phyloP scores from a whole-genome alignment of 1,140 invertebrate genomes.

The Heliconius hewitsoni region DNA sequence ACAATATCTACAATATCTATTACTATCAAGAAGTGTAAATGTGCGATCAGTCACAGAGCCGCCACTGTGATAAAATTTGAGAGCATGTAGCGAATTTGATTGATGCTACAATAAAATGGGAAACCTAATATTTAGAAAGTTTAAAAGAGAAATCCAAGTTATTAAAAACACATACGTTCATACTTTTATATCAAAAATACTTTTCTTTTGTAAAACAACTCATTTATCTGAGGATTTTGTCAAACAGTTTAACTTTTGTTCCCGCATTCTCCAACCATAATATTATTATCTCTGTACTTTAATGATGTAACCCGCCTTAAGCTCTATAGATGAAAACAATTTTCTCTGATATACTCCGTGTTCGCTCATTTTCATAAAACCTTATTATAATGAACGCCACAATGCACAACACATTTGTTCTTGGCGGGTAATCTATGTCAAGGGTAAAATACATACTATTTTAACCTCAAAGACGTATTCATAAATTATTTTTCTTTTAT shows the following conservation, averaged over 20 bases:
- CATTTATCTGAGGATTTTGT: background rate
- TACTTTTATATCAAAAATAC: background rate
- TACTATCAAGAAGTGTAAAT: constrained; percentile 26
- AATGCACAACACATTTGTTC: constrained; percentile 23
- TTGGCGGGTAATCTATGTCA: constrained; percentile 15
- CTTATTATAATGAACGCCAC: constrained; percentile 16
- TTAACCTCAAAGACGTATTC: background rate
- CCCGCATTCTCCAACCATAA: background rate
- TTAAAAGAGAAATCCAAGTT: background rate
- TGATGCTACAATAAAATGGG: constrained; percentile 27
- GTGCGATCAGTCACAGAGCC: constrained; percentile 27
- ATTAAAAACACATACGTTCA: background rate
- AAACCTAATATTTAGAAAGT: constrained; percentile 16
- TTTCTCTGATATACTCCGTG: background rate
- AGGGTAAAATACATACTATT: background rate
- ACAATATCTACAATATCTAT: no score
- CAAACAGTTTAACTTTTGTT: background rate
- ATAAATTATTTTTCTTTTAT: background rate
- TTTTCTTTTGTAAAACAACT: background rate
- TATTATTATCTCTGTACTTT: constrained; percentile 1
- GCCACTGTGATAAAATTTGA: constrained; percentile 18
- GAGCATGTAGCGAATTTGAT: constrained; percentile 34
- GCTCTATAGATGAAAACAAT: constrained; percentile 5
- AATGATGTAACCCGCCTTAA: background rate
- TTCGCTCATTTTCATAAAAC: background rate